A percentile compares a stretch with the other conserved stretches of the same genome.
Conservation (phyloP, 2,888 invertebrate species). For the Neoascia interrupta region DNA sequence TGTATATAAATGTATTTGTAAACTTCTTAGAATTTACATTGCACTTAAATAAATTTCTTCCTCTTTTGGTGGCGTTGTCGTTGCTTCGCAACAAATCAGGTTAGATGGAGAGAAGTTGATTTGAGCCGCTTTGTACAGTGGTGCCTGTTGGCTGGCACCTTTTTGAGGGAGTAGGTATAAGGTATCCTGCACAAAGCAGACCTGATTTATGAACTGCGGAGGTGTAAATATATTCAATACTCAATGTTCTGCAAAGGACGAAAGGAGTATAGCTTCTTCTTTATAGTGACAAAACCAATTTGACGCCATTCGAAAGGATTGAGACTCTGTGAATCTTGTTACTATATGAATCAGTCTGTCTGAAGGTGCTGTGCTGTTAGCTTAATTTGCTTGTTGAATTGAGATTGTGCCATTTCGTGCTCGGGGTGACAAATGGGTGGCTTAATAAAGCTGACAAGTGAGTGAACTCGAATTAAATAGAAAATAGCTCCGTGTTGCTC, state of each 20-base stretch:
- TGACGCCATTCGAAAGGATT: conserved; percentile 31
- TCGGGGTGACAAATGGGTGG: neutral
- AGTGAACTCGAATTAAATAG: no score
- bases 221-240: conserved; percentile 20
- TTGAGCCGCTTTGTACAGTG: conserved; percentile 30
- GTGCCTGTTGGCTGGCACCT: conserved; percentile 15
- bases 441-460: no score
- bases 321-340: neutral
- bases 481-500: no score
- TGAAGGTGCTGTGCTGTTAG: no score
- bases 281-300: no score
- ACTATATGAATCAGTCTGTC: neutral
- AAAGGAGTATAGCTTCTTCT: no score
- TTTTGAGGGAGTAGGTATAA: neutral
- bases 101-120: conserved; percentile 50
- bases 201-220: conserved; percentile 45
- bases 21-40: conserved; percentile 29
- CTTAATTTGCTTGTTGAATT: neutral
- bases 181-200: neutral
- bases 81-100: conserved; percentile 41
- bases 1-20: no score
- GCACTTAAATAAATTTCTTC: conserved; percentile 33
- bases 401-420: neutral
- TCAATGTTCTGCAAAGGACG: neutral
- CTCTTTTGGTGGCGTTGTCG: conserved; percentile 1